Percentiles rank a stretch among this genome's conserved stretches.
phyloP scores from a whole-genome alignment of 1,140 invertebrate genomes.

The Aphelenchoides besseyi region DNA sequence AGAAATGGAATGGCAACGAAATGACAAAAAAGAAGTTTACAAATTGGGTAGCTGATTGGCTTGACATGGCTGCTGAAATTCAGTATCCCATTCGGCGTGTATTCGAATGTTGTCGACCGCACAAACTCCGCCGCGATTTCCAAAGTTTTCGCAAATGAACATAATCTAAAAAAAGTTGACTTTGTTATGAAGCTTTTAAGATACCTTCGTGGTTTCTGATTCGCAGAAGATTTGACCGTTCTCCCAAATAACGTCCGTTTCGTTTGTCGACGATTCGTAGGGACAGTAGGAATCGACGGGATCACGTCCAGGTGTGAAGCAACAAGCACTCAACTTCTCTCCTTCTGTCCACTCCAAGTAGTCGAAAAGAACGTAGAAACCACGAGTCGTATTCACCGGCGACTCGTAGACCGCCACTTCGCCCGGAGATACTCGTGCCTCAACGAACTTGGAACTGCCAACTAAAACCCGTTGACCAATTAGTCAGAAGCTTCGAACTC shows the following conservation, averaged over 20 bases:
- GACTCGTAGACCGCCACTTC: constrained; percentile 46
- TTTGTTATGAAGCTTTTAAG: no score
- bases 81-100: constrained; percentile 10
- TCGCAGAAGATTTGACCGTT: constrained; percentile 39
- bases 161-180: constrained; percentile 43
- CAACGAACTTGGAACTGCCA: constrained; percentile 39
- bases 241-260: constrained; percentile 35
- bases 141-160: constrained; percentile 55
- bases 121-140: constrained; percentile 38
- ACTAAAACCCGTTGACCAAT: constrained; percentile 36
- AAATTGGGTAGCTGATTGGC: not conserved
- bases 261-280: constrained; percentile 32
- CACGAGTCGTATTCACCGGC: constrained; percentile 26
- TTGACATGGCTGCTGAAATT: constrained; percentile 15
- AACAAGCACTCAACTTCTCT: constrained; percentile 48
- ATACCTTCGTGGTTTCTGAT: constrained; percentile 40
- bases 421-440: constrained; percentile 36
- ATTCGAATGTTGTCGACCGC: constrained; percentile 48
- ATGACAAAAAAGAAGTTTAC: constrained; percentile 11
- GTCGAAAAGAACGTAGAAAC: constrained; percentile 44
- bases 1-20: not conserved
- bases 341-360: constrained; percentile 41
- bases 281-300: constrained; percentile 33
- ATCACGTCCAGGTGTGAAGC: constrained; percentile 1
- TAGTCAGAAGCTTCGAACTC: not conserved